Evolutionary conservation across 2,888 invertebrate genomes (phyloP).

Genomic region (Notodonta ziczac): DNA sequence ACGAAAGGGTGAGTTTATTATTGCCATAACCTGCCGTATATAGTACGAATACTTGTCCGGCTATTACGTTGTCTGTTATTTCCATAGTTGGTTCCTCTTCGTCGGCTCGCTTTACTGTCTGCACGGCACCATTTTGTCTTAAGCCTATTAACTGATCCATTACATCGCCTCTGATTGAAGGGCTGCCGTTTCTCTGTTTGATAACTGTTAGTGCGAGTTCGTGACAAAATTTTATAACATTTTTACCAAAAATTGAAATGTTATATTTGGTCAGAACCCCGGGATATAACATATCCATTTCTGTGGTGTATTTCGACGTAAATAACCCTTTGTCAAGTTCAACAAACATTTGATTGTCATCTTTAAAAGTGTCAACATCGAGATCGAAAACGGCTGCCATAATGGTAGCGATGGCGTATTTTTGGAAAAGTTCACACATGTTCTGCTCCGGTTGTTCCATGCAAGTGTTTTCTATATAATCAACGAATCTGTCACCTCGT

Average conservation of each 20-base stretch:
- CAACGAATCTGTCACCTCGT: constrained; percentile 45
- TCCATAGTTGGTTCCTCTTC: constrained; percentile 32
- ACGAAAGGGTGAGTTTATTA: constrained; percentile 61
- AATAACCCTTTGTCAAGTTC: constrained; percentile 34
- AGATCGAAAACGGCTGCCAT: constrained; percentile 40
- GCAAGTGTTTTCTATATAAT: constrained; percentile 39
- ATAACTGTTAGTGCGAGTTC: constrained; percentile 35
- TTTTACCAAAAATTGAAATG: constrained; percentile 35
- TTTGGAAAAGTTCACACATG: constrained; percentile 32
- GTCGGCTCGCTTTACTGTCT: constrained; percentile 12
- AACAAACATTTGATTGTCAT: constrained; percentile 32
- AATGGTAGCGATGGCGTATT: constrained; percentile 42
- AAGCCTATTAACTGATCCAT: constrained; percentile 42
- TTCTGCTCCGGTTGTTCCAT: constrained; percentile 35
- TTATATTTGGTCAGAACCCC: constrained; percentile 35
- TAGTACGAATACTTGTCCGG: constrained; percentile 68
- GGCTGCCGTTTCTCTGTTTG: constrained; percentile 15
- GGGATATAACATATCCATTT: constrained; percentile 47
- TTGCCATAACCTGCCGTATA: constrained; percentile 75
- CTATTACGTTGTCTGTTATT: constrained; percentile 54
- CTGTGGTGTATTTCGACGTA: constrained; percentile 32
- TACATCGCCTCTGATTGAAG: constrained; percentile 25
- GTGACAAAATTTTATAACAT: constrained; percentile 35
- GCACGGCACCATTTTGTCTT: constrained; percentile 23
- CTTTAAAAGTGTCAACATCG: constrained; percentile 38